Evolutionary conservation across 2,113 vertebrate species (phyloP).

Genomic region (Pardalotus punctatus): DNA sequence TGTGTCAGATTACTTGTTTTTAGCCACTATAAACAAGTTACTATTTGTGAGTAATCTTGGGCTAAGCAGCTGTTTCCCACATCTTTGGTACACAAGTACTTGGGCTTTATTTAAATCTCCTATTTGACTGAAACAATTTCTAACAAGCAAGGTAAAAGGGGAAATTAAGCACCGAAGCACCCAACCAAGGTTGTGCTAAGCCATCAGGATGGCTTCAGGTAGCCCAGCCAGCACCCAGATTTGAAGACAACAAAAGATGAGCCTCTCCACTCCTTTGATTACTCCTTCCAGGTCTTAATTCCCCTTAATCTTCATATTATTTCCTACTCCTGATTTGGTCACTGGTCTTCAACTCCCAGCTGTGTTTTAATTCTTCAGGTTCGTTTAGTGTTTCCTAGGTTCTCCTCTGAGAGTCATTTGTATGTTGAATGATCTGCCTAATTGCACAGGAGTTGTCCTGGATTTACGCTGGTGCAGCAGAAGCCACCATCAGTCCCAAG

Average conservation of each 20-base stretch:
- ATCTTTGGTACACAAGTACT: background rate
- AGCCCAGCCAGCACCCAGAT: background rate
- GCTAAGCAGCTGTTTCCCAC: background rate
- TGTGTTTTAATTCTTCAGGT: background rate
- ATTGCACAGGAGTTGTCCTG: background rate
- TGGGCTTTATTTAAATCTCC: background rate
- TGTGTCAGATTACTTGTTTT: background rate
- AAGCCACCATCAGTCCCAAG: background rate
- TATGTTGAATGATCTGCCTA: background rate
- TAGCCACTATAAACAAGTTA: background rate
- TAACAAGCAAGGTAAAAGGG: background rate
- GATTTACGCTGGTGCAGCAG: background rate
- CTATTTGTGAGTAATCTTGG: background rate
- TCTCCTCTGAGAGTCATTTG: background rate
- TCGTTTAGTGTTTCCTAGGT: background rate
- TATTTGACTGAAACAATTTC: background rate
- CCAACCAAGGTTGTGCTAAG: background rate
- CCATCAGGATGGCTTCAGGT: background rate
- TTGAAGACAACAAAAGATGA: background rate
- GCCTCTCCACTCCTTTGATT: background rate
- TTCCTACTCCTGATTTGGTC: background rate
- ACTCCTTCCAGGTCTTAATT: background rate
- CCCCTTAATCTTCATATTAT: background rate
- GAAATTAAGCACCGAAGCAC: background rate
- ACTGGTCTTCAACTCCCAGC: background rate